phyloP scores from a whole-genome alignment of 2,888 invertebrate species.

The Glaucopsyche alexis region DNA sequence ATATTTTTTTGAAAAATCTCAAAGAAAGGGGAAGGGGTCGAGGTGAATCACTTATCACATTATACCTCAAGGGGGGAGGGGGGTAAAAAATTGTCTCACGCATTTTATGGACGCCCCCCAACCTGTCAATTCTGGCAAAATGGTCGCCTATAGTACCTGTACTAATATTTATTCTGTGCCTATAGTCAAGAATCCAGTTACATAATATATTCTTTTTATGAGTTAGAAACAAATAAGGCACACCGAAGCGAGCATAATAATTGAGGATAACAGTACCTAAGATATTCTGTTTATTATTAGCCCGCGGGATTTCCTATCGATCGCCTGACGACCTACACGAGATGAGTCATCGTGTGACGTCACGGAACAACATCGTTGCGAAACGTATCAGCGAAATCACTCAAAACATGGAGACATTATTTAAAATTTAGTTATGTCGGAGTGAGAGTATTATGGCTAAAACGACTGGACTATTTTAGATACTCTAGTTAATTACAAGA shows the following conservation, averaged over 20 bases:
- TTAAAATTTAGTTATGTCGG: too few relatives aligned
- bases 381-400: neutral
- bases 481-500: too few relatives aligned
- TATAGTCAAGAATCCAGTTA: neutral
- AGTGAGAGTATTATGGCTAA: too few relatives aligned
- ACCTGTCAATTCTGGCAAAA: neutral
- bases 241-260: neutral
- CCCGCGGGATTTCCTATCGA: neutral
- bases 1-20: too few relatives aligned
- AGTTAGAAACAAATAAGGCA: neutral
- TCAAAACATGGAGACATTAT: neutral
- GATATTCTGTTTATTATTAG: neutral
- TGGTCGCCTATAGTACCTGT: neutral
- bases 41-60: too few relatives aligned
- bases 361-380: neutral
- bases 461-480: too few relatives aligned
- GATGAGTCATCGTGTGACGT: neutral
- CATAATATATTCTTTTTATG: neutral
- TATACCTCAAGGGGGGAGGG: too few relatives aligned
- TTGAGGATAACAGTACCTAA: neutral
- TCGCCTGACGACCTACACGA: neutral
- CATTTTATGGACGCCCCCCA: too few relatives aligned
- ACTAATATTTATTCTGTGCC: too few relatives aligned
- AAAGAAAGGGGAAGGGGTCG: too few relatives aligned
- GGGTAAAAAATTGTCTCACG: too few relatives aligned